Evolutionary conservation across 2,888 invertebrate species (phyloP), one percentile per base, ranked within the genome.

Genomic region (Drosophila algonquin): DNA sequence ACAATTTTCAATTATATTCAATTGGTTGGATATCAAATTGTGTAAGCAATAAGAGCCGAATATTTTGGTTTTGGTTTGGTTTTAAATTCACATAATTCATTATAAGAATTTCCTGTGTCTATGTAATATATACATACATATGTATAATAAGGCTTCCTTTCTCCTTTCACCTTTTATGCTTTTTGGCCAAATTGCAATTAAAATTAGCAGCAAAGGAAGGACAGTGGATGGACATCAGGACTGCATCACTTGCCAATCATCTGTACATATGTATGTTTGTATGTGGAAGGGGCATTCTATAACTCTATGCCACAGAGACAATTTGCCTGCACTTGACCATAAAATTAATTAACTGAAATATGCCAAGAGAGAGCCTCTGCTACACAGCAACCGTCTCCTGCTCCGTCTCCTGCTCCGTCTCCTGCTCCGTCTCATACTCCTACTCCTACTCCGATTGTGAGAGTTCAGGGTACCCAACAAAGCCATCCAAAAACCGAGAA

Each of bases 321-420:
- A 63, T 63, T 74, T 75, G 68, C 74, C 52, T 61, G 57, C 81
- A 71, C 71, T 84, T 79, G 80, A 75, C 80, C 82, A 79, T 72
- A 86, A 85, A 85, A 85, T 85, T 85, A 85, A 85, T 87, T 87
- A 85, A 87, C 84, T 87, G 77, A 87, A 84, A 87, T 84, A 71
- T 72, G 72, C 72, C 54, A 7, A 16, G 45, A 54, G 30, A 44
- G n/a, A 40, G 40, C 40, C 40, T 7, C 2, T 21, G 21, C n/a
- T 14, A 2, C n/a, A 8, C 27, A 27, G 27, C 45, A 48, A n/a
- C 57, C 52, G 21, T 12, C 57, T 27, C 7, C 27, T 7, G 7
- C 27, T 27, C 27, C 24, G 24, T 24, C 24, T 27, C 24, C 24
- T 18, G 18, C 21, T 40, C 46, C 30, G 1, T n/a, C 57, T 27